Evolutionary conservation across 2,113 vertebrate genomes (phyloP), one percentile per base, ranked within the genome.

Genomic region (Anhinga rufa): DNA sequence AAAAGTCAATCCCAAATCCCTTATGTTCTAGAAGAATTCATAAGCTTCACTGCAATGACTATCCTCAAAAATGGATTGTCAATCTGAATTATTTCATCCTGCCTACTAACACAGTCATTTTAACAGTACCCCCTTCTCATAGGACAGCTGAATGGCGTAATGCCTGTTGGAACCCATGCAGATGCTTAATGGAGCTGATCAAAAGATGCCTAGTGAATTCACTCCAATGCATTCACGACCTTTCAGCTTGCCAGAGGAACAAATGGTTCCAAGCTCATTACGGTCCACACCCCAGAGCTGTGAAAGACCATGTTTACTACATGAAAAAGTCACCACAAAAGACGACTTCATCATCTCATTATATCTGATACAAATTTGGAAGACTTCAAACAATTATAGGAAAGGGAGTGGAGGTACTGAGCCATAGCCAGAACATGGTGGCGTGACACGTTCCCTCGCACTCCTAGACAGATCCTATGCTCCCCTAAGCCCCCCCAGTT

Each of bases 271-370:
- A 95, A 95, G 86, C 83, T 96, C 92, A 91, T 88, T 84, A 88
- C 2, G 9, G 90, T 14, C 93, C 86, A 93, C 92, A 70, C 92
- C 92, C 90, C 90, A 84, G 77, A 81, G 93, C 93, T 93, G 88
- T 92, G 82, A 96, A 96, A 91, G 91, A 68, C 88, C 61, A 81
- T 82, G 88, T 82, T 94, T 91, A 64, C 93, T 93, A 95, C 80
- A 86, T 40, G 80, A 90, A 84, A 76, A 96, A 93, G 89, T 90
- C 87, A 94, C 90, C 75, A 88, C 90, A 95, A 93, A 94, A 91
- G 80, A 65, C 60, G 8, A 28, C 80, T 81, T 90, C 95, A 88
- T 92, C 51, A 31, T 92, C 92, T 97, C 93, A 75, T 95, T 95
- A 75, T 51, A 91, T 38, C 54, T 0, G 2, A 90, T 72, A 54